Evolutionary conservation across 1,140 invertebrate genomes (phyloP).

Genomic region (Drosophila guanche): DNA sequence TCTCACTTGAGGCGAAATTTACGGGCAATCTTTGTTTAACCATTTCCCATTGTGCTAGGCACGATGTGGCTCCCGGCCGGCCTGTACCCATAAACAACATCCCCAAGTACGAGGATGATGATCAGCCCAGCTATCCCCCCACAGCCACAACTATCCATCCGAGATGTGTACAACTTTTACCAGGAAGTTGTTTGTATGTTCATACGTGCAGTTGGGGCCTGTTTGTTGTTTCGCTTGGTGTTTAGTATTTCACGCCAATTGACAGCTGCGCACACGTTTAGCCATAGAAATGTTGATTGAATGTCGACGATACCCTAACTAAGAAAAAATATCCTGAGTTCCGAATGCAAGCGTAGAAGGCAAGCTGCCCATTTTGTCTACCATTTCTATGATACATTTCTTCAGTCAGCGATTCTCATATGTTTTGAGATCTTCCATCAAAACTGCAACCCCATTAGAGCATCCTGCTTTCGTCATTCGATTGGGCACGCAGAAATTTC

Average conservation of each 20-base stretch:
- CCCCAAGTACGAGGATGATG: slow-evolving; percentile 27
- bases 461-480: slow-evolving; percentile 11
- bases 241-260: slow-evolving; percentile 51
- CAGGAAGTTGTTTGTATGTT: slow-evolving; percentile 64
- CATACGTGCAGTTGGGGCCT: slow-evolving; percentile 25
- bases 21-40: slow-evolving; percentile 41
- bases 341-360: not conserved
- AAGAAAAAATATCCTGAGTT: slow-evolving; percentile 4
- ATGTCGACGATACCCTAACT: slow-evolving; percentile 38
- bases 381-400: not conserved
- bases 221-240: slow-evolving; percentile 38
- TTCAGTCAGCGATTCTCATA: too few relatives aligned
- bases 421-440: not conserved
- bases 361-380: not conserved
- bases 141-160: not conserved
- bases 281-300: slow-evolving; percentile 31
- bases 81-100: slow-evolving; percentile 52
- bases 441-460: not conserved
- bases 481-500: not conserved
- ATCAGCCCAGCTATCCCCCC: not conserved
- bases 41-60: slow-evolving; percentile 42
- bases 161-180: slow-evolving; percentile 65
- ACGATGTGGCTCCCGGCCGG: slow-evolving; percentile 3
- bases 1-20: slow-evolving; percentile 37
- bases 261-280: slow-evolving; percentile 55